These are phyloP conservation scores for Stenoptilia bipunctidactyla DNA, from an alignment of 2,888 invertebrate genomes.

Conservation along the genomic window DNA sequence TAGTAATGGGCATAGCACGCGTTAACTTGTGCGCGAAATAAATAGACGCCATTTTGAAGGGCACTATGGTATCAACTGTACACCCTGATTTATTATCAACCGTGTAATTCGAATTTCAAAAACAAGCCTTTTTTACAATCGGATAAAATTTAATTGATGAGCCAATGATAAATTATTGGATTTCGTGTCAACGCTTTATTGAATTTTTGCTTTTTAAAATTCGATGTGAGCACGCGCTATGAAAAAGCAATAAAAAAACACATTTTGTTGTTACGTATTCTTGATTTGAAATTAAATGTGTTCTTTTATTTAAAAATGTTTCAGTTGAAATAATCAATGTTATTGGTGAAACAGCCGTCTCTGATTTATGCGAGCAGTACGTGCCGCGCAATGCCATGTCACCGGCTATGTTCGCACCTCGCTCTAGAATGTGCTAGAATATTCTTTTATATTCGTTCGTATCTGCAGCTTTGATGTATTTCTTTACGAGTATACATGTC, in stretches of 20 bases:
- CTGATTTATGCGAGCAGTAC: constrained; percentile 61
- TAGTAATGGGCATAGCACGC: constrained; percentile 52
- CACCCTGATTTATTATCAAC: constrained; percentile 51
- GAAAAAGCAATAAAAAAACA: no score
- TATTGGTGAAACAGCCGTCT: constrained; percentile 62
- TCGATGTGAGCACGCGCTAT: no score
- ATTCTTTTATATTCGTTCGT: constrained; percentile 40
- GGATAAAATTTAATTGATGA: constrained; percentile 23
- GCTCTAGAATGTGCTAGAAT: constrained; percentile 57
- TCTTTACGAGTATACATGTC: constrained; percentile 1
- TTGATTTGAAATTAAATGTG: no score
- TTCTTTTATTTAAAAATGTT: no score
- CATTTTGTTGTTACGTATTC: no score
- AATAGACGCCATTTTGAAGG: constrained; percentile 48
- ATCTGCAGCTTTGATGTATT: neutral
- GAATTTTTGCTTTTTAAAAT: no score
- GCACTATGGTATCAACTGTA: constrained; percentile 46
- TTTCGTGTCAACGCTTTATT: no score
- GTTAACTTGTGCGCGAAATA: constrained; percentile 49
- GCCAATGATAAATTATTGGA: constrained; percentile 31
- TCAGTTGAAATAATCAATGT: constrained; percentile 51
- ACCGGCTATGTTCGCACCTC: constrained; percentile 52
- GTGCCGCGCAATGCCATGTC: constrained; percentile 56
- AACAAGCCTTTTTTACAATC: constrained; percentile 32
- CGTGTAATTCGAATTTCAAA: constrained; percentile 44